phyloP scores from a whole-genome alignment of 2,888 invertebrate species.

The Lypha dubia region DNA sequence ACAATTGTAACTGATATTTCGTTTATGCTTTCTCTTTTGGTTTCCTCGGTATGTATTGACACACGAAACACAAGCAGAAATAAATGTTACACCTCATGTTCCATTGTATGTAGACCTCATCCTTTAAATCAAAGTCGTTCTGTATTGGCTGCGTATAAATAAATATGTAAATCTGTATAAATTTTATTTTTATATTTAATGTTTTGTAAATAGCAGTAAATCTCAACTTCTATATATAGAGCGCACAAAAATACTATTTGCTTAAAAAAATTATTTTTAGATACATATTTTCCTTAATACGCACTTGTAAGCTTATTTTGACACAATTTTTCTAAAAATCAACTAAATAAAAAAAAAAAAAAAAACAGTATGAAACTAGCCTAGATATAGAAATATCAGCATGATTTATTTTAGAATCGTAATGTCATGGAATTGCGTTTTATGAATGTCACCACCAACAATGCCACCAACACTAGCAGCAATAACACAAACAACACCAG shows the following conservation, averaged over 20 bases:
- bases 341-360: slow-evolving; percentile 47
- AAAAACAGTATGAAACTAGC: slow-evolving; percentile 74
- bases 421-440: slow-evolving; percentile 83
- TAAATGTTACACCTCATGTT: too few species aligned
- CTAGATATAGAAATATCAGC: slow-evolving; percentile 81
- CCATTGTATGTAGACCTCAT: too few species aligned
- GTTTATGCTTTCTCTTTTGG: too few species aligned
- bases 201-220: background rate
- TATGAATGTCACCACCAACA: slow-evolving; percentile 76
- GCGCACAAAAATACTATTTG: background rate
- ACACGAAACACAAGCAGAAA: too few species aligned
- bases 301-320: slow-evolving; percentile 23
- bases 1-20: too few species aligned
- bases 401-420: slow-evolving; percentile 83
- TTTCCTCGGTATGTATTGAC: too few species aligned
- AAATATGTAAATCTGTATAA: too few species aligned
- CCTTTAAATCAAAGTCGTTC: too few species aligned
- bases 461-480: slow-evolving; percentile 66
- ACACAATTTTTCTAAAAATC: slow-evolving; percentile 8
- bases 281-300: slow-evolving; percentile 19
- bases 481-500: slow-evolving; percentile 63
- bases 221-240: background rate
- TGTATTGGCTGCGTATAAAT: too few species aligned
- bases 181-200: background rate
- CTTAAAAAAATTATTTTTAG: slow-evolving; percentile 3